Percentiles rank a stretch among this genome's conserved stretches.
phyloP scores from a whole-genome alignment of 2,113 vertebrate genomes.

The Chaetodon trifascialis region DNA sequence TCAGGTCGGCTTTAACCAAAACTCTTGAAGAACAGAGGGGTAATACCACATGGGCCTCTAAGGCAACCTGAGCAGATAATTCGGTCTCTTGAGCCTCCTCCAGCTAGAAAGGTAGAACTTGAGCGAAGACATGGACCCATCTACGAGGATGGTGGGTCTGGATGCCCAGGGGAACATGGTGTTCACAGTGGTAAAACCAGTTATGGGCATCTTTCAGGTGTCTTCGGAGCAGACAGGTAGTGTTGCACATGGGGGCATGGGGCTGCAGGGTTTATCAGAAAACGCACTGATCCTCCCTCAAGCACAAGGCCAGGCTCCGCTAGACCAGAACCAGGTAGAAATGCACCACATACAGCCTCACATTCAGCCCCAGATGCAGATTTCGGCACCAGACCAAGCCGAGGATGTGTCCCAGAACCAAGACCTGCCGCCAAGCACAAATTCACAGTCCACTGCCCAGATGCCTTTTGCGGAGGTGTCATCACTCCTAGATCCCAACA shows the following conservation, averaged over 20 bases:
- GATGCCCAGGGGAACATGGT: conserved; percentile 79
- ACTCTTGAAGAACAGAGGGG: conserved; percentile 11
- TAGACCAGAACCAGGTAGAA: conserved; percentile 70
- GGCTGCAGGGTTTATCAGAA: conserved; percentile 68
- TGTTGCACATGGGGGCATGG: conserved; percentile 48
- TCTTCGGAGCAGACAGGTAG: conserved; percentile 67
- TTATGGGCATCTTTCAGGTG: conserved; percentile 79
- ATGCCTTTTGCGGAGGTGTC: conserved; percentile 86
- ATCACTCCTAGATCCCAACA: conserved; percentile 86
- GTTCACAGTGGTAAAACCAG: conserved; percentile 78
- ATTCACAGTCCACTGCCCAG: conserved; percentile 36
- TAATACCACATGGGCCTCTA: conserved; percentile 18
- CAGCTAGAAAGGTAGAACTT: background rate
- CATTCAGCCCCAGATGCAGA: conserved; percentile 72
- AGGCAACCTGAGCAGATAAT: conserved; percentile 35
- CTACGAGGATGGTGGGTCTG: conserved; percentile 68
- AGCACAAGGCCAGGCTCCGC: conserved; percentile 44
- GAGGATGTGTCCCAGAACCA: conserved; percentile 61
- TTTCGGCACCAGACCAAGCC: conserved; percentile 25
- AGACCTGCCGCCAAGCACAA: conserved; percentile 35
- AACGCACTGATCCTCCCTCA: conserved; percentile 69
- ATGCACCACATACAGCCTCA: conserved; percentile 72
- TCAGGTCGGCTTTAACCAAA: conserved; percentile 18
- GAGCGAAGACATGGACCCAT: conserved; percentile 69
- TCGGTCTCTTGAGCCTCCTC: conserved; percentile 3